Percentiles rank a stretch among this genome's conserved stretches.
These are phyloP conservation scores for Percina caprodes DNA, from an alignment of 2,113 vertebrate genomes.

Conservation along the genomic window DNA sequence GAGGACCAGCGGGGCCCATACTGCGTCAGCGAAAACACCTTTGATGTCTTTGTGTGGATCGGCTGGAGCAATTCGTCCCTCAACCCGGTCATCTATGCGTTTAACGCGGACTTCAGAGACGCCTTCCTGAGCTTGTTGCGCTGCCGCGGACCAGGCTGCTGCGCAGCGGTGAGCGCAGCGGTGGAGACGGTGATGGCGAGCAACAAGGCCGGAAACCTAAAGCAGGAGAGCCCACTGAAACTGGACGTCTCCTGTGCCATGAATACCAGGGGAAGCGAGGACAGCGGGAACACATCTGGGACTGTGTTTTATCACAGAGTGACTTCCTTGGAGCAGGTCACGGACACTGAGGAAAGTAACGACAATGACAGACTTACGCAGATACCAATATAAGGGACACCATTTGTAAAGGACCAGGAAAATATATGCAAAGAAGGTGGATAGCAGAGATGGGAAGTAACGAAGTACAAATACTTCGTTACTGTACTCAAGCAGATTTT, in stretches of 20 bases:
- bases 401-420: background rate
- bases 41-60: slow-evolving; percentile 77
- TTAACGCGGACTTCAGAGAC: slow-evolving; percentile 77
- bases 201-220: slow-evolving; percentile 48
- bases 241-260: slow-evolving; percentile 22
- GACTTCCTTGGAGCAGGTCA: slow-evolving; percentile 30
- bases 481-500: too few species aligned
- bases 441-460: too few species aligned
- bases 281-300: slow-evolving; percentile 68
- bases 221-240: slow-evolving; percentile 47
- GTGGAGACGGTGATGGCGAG: slow-evolving; percentile 62
- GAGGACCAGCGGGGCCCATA: slow-evolving; percentile 46
- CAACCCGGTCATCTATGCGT: slow-evolving; percentile 76
- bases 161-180: slow-evolving; percentile 49
- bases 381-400: slow-evolving; percentile 46
- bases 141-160: slow-evolving; percentile 56
- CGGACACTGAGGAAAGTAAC: slow-evolving; percentile 48
- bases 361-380: slow-evolving; percentile 51
- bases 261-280: slow-evolving; percentile 61
- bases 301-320: slow-evolving; percentile 59
- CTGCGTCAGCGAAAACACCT: slow-evolving; percentile 74
- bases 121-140: slow-evolving; percentile 75
- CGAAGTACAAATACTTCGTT: too few species aligned
- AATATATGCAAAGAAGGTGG: background rate
- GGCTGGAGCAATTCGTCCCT: slow-evolving; percentile 79